Conservation (phyloP, 2,113 vertebrate species). For the Chionomys nivalis region DNA sequence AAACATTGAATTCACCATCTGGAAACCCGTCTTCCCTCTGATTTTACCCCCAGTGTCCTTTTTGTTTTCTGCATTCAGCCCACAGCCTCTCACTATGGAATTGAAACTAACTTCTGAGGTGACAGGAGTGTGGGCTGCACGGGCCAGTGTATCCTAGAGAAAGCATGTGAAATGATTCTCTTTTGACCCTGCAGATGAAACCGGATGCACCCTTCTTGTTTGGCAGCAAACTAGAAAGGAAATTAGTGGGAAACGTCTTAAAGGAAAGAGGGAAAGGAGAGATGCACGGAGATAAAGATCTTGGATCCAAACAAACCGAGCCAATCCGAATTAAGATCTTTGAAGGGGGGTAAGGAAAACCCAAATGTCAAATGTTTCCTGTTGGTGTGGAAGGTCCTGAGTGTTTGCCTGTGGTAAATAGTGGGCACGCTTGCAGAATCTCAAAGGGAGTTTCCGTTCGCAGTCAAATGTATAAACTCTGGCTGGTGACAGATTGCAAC, state of each 20-base stretch:
- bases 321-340: constrained; percentile 99
- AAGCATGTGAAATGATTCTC: constrained; percentile 77
- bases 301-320: constrained; percentile 92
- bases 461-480: constrained; percentile 59
- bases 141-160: background rate
- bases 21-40: background rate
- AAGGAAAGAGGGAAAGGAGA: constrained; percentile 97
- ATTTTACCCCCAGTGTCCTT: background rate
- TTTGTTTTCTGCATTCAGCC: background rate
- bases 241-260: constrained; percentile 92
- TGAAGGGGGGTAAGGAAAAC: constrained; percentile 96
- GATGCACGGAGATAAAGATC: constrained; percentile 94
- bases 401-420: constrained; percentile 54
- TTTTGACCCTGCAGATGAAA: constrained; percentile 91
- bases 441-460: constrained; percentile 34
- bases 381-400: constrained; percentile 58
- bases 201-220: constrained; percentile 94
- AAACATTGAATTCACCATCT: background rate
- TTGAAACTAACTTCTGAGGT: constrained; percentile 2
- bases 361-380: constrained; percentile 71
- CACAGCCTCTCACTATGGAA: background rate
- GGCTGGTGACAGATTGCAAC: background rate
- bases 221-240: constrained; percentile 93
- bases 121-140: background rate
- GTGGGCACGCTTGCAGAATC: constrained; percentile 25